phyloP scores from a whole-genome alignment of 2,113 vertebrate genomes.

The Irena cyanogastra region DNA sequence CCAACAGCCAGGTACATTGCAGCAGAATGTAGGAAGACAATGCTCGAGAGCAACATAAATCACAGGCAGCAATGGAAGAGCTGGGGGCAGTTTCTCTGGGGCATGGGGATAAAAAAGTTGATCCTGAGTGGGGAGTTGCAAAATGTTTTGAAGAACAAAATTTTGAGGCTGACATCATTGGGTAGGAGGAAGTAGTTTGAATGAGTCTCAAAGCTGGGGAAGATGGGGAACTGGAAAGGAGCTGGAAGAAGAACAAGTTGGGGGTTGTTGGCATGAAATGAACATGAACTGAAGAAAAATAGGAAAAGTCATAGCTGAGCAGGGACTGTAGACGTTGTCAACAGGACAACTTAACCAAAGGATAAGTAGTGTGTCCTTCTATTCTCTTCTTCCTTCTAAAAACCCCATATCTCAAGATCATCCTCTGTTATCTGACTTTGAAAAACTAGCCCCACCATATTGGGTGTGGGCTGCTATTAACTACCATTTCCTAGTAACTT shows the following conservation, averaged over 20 bases:
- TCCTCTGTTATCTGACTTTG: background rate
- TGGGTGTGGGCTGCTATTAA: background rate
- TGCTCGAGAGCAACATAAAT: rapidly evolving
- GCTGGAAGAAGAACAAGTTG: background rate
- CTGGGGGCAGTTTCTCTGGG: background rate
- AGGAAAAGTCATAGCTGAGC: background rate
- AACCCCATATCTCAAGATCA: background rate
- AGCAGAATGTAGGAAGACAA: background rate
- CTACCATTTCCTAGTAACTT: background rate
- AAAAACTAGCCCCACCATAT: background rate
- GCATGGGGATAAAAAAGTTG: background rate
- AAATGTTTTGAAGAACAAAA: background rate
- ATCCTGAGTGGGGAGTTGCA: background rate
- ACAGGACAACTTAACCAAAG: background rate
- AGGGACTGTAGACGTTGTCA: background rate
- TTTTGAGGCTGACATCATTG: background rate
- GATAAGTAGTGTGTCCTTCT: background rate
- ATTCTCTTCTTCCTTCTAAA: background rate
- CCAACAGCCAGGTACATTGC: background rate
- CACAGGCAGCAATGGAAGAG: background rate
- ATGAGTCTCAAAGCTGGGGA: background rate
- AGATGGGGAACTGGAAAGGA: background rate
- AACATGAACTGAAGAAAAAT: background rate
- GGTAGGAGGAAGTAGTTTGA: background rate
- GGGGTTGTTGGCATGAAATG: background rate